Conservation (phyloP, 2,888 invertebrate species). For the Marronus borbonicus region DNA sequence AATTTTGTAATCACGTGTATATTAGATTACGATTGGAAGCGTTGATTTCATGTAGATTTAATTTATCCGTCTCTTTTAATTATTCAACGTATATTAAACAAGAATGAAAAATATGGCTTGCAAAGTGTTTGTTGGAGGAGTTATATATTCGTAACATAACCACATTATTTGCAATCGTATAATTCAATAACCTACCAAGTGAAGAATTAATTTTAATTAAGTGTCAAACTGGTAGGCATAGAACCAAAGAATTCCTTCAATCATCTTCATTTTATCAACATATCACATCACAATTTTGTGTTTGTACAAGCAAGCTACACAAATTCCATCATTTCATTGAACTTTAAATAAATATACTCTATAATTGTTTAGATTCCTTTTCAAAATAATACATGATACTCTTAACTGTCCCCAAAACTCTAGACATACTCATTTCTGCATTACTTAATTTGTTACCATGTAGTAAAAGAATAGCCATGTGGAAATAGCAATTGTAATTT, state of each 20-base stretch:
- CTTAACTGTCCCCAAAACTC: not conserved
- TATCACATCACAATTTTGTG: slow-evolving; percentile 29
- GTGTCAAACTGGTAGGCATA: slow-evolving; percentile 22
- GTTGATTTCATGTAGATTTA: no score
- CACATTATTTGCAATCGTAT: not conserved
- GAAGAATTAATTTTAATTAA: slow-evolving; percentile 31
- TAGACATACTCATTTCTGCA: not conserved
- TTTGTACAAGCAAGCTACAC: not conserved
- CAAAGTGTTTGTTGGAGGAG: no score
- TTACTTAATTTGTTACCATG: slow-evolving; percentile 16
- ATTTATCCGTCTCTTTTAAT: no score
- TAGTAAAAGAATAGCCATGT: slow-evolving; percentile 1
- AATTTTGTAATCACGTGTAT: no score
- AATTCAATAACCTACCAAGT: not conserved
- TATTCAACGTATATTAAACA: no score
- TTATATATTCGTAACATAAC: not conserved
- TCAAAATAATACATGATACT: not conserved
- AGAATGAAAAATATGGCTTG: no score
- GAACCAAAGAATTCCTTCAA: slow-evolving; percentile 34
- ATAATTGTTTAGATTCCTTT: not conserved
- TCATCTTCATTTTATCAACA: slow-evolving; percentile 30
- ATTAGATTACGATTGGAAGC: no score
- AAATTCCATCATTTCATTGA: slow-evolving; percentile 10
- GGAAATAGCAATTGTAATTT: slow-evolving; percentile 21
- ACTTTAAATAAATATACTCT: slow-evolving; percentile 25